Evolutionary conservation across 1,140 invertebrate genomes (phyloP).

Genomic region (Magallana ariakensis): DNA sequence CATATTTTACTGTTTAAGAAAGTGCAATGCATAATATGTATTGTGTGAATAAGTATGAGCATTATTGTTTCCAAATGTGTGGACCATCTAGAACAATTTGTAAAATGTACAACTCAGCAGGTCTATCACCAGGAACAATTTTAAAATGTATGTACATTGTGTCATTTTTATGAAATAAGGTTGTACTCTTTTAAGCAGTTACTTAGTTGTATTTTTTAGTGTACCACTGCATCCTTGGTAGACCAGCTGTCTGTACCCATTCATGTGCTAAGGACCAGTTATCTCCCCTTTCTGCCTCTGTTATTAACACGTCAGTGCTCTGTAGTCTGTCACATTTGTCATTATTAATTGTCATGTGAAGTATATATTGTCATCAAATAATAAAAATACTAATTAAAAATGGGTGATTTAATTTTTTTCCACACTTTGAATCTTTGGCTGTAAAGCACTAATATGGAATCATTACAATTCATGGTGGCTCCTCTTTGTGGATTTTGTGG

Average conservation of each 20-base stretch:
- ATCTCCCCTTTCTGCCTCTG: not conserved
- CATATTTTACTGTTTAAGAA: too few relatives aligned
- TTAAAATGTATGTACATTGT: not conserved
- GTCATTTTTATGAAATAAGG: not conserved
- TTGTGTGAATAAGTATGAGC: too few relatives aligned
- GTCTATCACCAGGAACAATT: too few relatives aligned
- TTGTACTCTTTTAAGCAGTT: not conserved
- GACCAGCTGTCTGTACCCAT: not conserved
- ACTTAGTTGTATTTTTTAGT: not conserved
- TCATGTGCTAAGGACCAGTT: not conserved
- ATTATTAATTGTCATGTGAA: conserved; percentile 17
- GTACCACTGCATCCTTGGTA: not conserved
- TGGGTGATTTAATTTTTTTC: too few relatives aligned
- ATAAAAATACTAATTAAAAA: not conserved
- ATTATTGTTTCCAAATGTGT: too few relatives aligned
- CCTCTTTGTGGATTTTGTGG: too few relatives aligned
- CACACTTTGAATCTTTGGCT: too few relatives aligned
- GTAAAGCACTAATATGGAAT: too few relatives aligned
- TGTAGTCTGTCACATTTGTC: conserved; percentile 3
- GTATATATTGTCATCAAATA: conserved; percentile 17
- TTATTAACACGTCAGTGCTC: conserved; percentile 5
- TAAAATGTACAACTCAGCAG: too few relatives aligned
- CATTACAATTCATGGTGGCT: too few relatives aligned
- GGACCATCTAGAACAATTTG: too few relatives aligned
- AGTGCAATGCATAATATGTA: too few relatives aligned